A percentile compares a stretch with the other conserved stretches of the same genome.
Evolutionary conservation across 2,113 vertebrate species (phyloP).

Genomic region (Chionis minor): DNA sequence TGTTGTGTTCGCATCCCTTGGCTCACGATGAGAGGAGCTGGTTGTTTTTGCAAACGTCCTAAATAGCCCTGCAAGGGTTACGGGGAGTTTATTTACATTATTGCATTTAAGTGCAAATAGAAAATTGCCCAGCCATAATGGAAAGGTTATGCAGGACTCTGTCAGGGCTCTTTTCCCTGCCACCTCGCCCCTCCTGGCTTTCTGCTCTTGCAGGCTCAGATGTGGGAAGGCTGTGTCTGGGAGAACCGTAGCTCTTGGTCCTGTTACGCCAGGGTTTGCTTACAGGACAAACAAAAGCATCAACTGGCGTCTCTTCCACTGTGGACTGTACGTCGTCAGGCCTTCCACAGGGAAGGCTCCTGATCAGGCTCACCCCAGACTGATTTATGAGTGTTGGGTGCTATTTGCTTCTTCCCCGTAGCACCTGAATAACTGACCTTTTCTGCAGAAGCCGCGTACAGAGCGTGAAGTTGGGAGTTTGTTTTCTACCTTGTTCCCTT

Average conservation of each 20-base stretch:
- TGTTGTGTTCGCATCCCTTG: slow-evolving; percentile 67
- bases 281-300: not conserved
- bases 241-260: not conserved
- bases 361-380: not conserved
- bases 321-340: not conserved
- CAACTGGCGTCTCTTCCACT: not conserved
- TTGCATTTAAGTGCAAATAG: slow-evolving; percentile 62
- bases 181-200: not conserved
- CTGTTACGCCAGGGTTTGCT: not conserved
- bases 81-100: slow-evolving; percentile 65
- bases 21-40: slow-evolving; percentile 40
- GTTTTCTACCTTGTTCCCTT: not conserved
- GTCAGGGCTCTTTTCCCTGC: slow-evolving; percentile 34
- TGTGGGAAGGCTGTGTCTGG: not conserved
- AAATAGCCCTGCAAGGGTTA: slow-evolving; percentile 61
- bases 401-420: not conserved
- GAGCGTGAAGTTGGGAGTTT: not conserved
- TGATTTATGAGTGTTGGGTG: not conserved
- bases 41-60: slow-evolving; percentile 38
- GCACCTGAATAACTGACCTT: not conserved
- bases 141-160: slow-evolving; percentile 47
- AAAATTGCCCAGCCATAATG: slow-evolving; percentile 39
- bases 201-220: not conserved
- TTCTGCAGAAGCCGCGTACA: not conserved
- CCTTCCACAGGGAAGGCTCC: not conserved